These are phyloP conservation scores for Zaprionus ghesquierei DNA, from an alignment of 1,140 invertebrate species.

Conservation along the genomic window DNA sequence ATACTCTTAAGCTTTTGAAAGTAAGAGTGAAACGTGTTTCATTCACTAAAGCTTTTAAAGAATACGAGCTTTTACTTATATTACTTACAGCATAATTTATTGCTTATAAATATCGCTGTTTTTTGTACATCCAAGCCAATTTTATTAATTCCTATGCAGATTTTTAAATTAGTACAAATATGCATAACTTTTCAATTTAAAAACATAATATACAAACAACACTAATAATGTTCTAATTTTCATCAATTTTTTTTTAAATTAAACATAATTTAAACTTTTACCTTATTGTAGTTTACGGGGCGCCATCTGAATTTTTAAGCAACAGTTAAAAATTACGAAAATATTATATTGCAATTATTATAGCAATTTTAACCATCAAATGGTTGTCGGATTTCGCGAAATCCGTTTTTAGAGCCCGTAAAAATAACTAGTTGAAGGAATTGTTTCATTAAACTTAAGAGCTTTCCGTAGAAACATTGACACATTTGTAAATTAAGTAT, in stretches of 20 bases:
- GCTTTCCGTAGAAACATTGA: neutral
- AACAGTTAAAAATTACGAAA: neutral
- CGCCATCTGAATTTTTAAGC: neutral
- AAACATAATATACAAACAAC: no score
- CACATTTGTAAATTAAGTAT: neutral
- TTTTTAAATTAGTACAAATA: no score
- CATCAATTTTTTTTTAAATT: no score
- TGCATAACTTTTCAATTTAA: no score
- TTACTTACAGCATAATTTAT: neutral
- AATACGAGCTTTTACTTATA: neutral
- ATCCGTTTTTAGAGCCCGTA: neutral
- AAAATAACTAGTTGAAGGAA: neutral
- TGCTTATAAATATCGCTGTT: no score
- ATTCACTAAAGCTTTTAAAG: conserved; percentile 27
- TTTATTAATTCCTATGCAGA: no score
- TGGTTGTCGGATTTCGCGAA: neutral
- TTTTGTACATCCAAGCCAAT: no score
- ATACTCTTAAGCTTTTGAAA: conserved; percentile 75
- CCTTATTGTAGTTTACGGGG: neutral
- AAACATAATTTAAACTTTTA: no score
- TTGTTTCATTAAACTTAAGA: neutral
- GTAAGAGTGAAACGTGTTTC: conserved; percentile 61
- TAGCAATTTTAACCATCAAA: neutral
- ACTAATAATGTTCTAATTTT: no score
- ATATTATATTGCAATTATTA: neutral